Evolutionary conservation across 2,113 vertebrate genomes (phyloP), one percentile per base, ranked within the genome.

Genomic region (Neofelis nebulosa): DNA sequence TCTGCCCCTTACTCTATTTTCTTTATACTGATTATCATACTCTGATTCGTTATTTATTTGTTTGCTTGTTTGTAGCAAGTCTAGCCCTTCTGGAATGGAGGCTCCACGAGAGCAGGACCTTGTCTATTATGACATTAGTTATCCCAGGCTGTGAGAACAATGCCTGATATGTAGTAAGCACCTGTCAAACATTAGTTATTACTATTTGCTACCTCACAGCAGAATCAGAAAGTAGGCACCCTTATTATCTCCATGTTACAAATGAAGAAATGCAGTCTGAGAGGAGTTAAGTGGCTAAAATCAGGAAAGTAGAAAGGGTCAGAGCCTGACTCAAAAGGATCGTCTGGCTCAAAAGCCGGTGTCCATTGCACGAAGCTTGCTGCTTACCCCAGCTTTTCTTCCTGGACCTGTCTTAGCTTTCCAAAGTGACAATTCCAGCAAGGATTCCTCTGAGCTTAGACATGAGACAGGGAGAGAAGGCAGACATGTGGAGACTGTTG

Each of bases 281-380:
- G 73, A 38, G 48, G 63, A 68, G 6, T 57, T 79, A 50, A 31
- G 33, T 61, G 65, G 10, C 91, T 14, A 50, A 93, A 94, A 50
- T 50, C 78, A 27, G 7, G 0, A 19, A 55, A 45, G 9, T 18
- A 25, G 27, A 23, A 73, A 27, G 36, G 55, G 7, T 31, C 18
- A 13, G 27, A 33, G 74, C 52, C 68, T 83, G 61, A 52, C 14
- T 18, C 74, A 18, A 31, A 78, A 87, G 31, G 31, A 74, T 31
- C 31, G 0, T 48, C 50, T n/a, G 45, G 12, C 55, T 83, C 15
- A 71, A 50, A 66, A 91, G 61, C 21, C 0, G 0, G 45, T 4
- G 12, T 27, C 19, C 15, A 1, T 8, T 19, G 23, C 29, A 36
- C 0, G 0, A 33, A 25, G 7, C n/a, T 29, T 66, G 19, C 27